Base-by-base conservation (phyloP, 2,113 vertebrate species). In the Synodontis membranacea region DNA sequence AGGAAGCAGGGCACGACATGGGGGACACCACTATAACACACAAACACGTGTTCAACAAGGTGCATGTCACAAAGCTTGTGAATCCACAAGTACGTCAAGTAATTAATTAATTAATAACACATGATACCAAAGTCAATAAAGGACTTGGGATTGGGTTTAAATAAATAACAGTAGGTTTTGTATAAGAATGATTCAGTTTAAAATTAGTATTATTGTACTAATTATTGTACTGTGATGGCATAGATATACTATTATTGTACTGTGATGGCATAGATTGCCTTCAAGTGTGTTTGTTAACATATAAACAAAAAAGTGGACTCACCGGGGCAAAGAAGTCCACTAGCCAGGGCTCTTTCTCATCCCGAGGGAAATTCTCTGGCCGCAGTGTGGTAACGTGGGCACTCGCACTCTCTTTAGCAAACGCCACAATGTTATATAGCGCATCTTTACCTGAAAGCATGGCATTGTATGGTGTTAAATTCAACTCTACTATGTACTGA, bases 261-360 rank as follows among this genome's bases (percentile, higher is more conserved):
- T n/a, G n/a, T n/a, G n/a, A 70, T 21, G 34, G 37, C 34, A 70
- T 8, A 11, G 21, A 70, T 37, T 21, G 31, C 15, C 14, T 17
- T 68, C 34, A 68, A n/a, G n/a, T n/a, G n/a, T n/a, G n/a, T n/a
- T n/a, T n/a, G n/a, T n/a, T n/a, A n/a, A n/a, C n/a, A n/a, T n/a
- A n/a, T n/a, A n/a, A n/a, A n/a, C n/a, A n/a, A n/a, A n/a, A 79
- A 75, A 75, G 5, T 21, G 3, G 28, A 94, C 94, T 96, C 93
- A 99, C 98, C 88, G 98, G 98, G 80, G 97, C 97, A 86, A 99
- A 99, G 94, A 99, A 99, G 93, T 99, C 98, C 52, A 99, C 97
- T 84, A 99, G 95, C 98, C 98, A 99, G 0, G 98, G 96, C 82
- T 99, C 97, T 89, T 97, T 97, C 17, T 96, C 94, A 87, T 95